Evolutionary conservation across 2,888 invertebrate species (phyloP), one percentile per base, ranked within the genome.

Genomic region (Melanophora roralis): DNA sequence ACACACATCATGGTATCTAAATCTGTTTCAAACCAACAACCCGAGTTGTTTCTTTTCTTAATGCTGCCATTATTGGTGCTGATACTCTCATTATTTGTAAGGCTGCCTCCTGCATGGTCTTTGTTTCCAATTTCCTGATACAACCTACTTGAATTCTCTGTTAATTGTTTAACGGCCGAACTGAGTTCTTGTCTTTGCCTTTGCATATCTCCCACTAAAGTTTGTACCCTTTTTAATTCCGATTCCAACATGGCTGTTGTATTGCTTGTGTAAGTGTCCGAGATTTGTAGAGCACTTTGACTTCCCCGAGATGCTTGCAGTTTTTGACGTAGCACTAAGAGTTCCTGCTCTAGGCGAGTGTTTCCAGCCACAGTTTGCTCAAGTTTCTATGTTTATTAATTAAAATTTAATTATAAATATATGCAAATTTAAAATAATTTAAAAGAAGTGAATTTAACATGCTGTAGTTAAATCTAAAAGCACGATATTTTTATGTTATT

Each of bases 281-380:
- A 91, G 74, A 91, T 91, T 82, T 88, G 91, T 78, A 91, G 90
- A 23, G 83, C 79, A 36, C 84, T 83, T 67, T 86, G 84, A 73
- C 86, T 84, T 60, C 86, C 89, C 36, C 94, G 92, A 3, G 94
- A 92, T 5, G 93, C 93, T 84, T 95, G 96, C 64, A 96, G 89
- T 87, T 96, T 97, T 84, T 97, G 96, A 8, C 97, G 92, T 72
- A 97, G 89, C 23, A 96, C 93, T 62, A 96, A 92, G 82, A 97
- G 91, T 87, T 97, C 97, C 81, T 97, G 95, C 89, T 97, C 97
- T 79, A 97, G 89, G 1, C 95, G 93, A 7, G 96, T 96, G 88
- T 97, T 97, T 84, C 97, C 97, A 1, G 96, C 95, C 16, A 97
- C 96, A 0, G 96, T 97, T 89, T 97, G 96, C 90, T 97, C 97